Conservation (phyloP, 2,888 invertebrate species). For the Sceliomorpha sp. region DNA sequence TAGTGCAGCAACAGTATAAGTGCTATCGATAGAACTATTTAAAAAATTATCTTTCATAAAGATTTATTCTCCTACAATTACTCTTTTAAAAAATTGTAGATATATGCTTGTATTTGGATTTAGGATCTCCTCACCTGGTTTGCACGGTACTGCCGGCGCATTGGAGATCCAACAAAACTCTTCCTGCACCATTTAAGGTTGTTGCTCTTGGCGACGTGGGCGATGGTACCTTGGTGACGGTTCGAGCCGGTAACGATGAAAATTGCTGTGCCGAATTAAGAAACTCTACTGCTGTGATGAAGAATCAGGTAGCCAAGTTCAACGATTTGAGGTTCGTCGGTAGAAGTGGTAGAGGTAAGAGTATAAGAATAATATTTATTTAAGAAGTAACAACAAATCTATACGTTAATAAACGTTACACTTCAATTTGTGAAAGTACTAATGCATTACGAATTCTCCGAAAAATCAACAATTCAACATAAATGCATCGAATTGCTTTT, state of each 20-base stretch:
- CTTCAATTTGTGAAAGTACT: too few species aligned
- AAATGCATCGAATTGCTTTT: too few species aligned
- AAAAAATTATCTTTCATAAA: too few species aligned
- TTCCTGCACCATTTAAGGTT: conserved; percentile 98
- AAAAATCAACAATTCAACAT: too few species aligned
- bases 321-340: conserved; percentile 99
- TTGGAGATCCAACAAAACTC: conserved; percentile 99
- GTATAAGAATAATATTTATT: too few species aligned
- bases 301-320: conserved; percentile 99
- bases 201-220: conserved; percentile 96
- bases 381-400: too few species aligned
- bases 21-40: too few species aligned
- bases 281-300: conserved; percentile 97
- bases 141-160: conserved; percentile 97
- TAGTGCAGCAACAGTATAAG: too few species aligned
- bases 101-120: conserved; percentile 3
- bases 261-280: conserved; percentile 97
- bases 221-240: conserved; percentile 97
- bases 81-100: background rate
- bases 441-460: too few species aligned
- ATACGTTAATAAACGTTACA: too few species aligned
- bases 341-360: conserved; percentile 98
- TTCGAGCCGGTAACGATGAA: conserved; percentile 98
- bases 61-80: too few species aligned
- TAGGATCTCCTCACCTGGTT: conserved; percentile 92